Percentiles rank a stretch among this genome's conserved stretches.
phyloP scores from a whole-genome alignment of 2,113 vertebrate species.

The Orycteropus afer region DNA sequence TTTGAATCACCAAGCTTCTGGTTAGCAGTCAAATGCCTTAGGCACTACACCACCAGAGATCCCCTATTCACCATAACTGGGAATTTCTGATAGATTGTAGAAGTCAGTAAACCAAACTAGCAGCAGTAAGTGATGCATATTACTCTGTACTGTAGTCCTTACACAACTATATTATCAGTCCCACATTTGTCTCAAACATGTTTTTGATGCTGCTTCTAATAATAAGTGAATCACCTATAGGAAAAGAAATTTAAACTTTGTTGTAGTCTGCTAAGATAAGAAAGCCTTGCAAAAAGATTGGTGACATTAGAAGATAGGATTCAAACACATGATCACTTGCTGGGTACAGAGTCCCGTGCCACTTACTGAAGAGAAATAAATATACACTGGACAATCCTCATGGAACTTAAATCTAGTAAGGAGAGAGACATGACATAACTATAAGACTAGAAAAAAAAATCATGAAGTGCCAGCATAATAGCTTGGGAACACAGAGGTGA shows the following conservation, averaged over 20 bases:
- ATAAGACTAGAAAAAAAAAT: background rate
- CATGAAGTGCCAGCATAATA: background rate
- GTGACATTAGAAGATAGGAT: background rate
- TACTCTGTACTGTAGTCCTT: background rate
- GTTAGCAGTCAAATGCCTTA: no score
- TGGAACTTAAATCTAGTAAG: background rate
- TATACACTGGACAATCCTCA: background rate
- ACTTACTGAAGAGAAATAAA: background rate
- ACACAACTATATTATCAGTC: background rate
- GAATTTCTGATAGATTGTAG: background rate
- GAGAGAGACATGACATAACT: background rate
- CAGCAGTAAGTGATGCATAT: background rate
- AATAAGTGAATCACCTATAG: background rate
- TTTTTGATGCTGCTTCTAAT: background rate
- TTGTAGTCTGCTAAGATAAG: conserved; percentile 27
- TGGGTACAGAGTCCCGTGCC: background rate
- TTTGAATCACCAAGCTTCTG: no score
- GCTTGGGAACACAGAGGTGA: background rate
- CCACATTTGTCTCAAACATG: background rate
- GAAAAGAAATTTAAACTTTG: conserved; percentile 15
- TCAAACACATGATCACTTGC: conserved; percentile 4
- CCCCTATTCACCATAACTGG: background rate
- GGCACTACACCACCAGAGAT: no score
- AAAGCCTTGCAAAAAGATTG: background rate
- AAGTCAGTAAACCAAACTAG: conserved; percentile 2